These are phyloP conservation scores for Campoplex nolae DNA, from an alignment of 2,888 invertebrate genomes.

Conservation along the genomic window DNA sequence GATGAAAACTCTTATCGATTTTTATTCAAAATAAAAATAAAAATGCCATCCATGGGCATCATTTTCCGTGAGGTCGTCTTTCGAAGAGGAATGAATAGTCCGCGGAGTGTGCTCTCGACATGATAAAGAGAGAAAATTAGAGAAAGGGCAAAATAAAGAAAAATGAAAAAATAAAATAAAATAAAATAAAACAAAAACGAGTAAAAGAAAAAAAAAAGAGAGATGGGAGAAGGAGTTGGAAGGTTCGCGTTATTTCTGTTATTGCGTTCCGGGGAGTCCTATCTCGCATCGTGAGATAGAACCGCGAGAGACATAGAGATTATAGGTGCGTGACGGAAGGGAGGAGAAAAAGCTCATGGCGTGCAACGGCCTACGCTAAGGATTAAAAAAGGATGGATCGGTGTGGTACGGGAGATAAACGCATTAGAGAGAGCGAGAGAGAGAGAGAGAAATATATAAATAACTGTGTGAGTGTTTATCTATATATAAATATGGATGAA, in stretches of 20 bases:
- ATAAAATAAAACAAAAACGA: neutral
- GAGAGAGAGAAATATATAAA: neutral
- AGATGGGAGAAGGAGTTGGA: slow-evolving; percentile 14
- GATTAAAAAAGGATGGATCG: slow-evolving; percentile 63
- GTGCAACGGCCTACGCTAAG: slow-evolving; percentile 49
- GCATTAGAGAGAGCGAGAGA: slow-evolving; percentile 19
- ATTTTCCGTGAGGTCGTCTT: slow-evolving; percentile 29
- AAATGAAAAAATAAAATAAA: too few species aligned
- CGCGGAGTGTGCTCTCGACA: slow-evolving; percentile 12
- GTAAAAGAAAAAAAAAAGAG: neutral
- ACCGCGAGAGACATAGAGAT: slow-evolving; percentile 47
- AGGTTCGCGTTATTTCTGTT: slow-evolving; percentile 57
- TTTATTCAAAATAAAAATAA: too few species aligned
- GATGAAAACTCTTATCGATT: too few species aligned
- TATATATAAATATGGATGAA: slow-evolving; percentile 14
- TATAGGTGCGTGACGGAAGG: slow-evolving; percentile 39
- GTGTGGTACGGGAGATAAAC: slow-evolving; percentile 43
- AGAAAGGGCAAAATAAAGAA: neutral
- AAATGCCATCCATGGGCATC: slow-evolving; percentile 34
- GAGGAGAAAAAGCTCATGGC: slow-evolving; percentile 37
- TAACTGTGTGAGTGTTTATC: neutral
- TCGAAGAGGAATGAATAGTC: slow-evolving; percentile 50
- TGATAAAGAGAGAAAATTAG: slow-evolving; percentile 30
- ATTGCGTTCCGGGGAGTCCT: slow-evolving; percentile 53
- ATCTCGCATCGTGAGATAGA: slow-evolving; percentile 15